Conservation (phyloP, 2,888 invertebrate species). For the Hydroisotoma schaefferi region DNA sequence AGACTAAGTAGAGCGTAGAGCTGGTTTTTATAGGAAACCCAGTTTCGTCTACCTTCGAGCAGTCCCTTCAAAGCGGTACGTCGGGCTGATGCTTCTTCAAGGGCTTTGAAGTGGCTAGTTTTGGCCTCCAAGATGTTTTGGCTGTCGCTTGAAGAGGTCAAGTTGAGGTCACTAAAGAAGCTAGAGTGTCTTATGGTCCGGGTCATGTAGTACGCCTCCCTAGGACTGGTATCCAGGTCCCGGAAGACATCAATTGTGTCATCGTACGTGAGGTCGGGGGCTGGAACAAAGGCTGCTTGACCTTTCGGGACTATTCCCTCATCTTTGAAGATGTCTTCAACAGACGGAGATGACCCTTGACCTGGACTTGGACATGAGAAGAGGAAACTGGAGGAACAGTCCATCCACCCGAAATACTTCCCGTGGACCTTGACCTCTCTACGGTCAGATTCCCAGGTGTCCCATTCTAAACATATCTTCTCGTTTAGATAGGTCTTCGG, state of each 20-base stretch:
- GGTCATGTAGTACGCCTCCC: constrained; percentile 12
- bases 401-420: constrained; percentile 24
- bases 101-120: neutral
- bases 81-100: neutral
- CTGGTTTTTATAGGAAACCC: neutral
- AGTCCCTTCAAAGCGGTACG: neutral
- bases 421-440: neutral
- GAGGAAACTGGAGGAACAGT: constrained; percentile 20
- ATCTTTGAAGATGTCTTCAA: neutral
- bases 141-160: constrained; percentile 12
- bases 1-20: neutral
- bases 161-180: constrained; percentile 8
- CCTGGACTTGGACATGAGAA: constrained; percentile 12
- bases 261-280: neutral
- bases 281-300: neutral
- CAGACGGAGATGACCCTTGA: neutral
- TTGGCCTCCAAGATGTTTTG: neutral
- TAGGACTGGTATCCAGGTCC: constrained; percentile 13
- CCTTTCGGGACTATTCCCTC: too few species aligned
- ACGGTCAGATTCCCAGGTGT: constrained; percentile 21
- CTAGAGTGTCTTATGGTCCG: constrained; percentile 11
- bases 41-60: neutral
- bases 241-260: constrained; percentile 15
- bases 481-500: constrained; percentile 6
- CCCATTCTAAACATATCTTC: constrained; percentile 23